Percentiles rank a stretch among this genome's conserved stretches.
Conservation (phyloP, 2,888 invertebrate genomes). For the Stenodema calcarata region DNA sequence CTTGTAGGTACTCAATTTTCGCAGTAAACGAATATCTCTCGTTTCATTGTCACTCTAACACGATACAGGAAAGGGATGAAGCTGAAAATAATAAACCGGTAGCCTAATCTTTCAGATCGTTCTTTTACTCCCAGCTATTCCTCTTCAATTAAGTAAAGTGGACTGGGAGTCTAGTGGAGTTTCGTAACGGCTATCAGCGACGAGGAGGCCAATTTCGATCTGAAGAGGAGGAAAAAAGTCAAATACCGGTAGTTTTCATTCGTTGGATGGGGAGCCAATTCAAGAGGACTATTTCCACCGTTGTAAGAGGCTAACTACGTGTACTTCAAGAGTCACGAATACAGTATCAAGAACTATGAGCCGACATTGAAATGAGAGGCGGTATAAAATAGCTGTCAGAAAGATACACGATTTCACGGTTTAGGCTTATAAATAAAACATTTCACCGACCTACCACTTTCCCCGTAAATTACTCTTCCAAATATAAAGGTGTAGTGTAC, state of each 20-base stretch:
- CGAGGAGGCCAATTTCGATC: not conserved
- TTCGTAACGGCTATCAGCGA: not conserved
- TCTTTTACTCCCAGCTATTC: not conserved
- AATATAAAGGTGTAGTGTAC: not conserved
- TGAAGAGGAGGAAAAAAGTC: not conserved
- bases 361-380: not conserved
- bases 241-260: not conserved
- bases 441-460: not conserved
- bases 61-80: no score
- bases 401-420: not conserved
- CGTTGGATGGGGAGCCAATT: not conserved
- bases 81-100: not conserved
- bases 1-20: no score
- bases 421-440: not conserved
- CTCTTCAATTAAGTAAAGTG: not conserved
- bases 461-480: not conserved
- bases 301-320: not conserved
- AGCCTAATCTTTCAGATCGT: not conserved
- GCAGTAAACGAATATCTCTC: no score
- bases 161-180: not conserved
- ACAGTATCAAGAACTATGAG: not conserved
- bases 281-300: not conserved
- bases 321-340: not conserved
- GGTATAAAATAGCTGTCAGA: not conserved
- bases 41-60: no score